Base-by-base conservation (phyloP, 2,797 vertebrate genomes). In the Alectoris magna region DNA sequence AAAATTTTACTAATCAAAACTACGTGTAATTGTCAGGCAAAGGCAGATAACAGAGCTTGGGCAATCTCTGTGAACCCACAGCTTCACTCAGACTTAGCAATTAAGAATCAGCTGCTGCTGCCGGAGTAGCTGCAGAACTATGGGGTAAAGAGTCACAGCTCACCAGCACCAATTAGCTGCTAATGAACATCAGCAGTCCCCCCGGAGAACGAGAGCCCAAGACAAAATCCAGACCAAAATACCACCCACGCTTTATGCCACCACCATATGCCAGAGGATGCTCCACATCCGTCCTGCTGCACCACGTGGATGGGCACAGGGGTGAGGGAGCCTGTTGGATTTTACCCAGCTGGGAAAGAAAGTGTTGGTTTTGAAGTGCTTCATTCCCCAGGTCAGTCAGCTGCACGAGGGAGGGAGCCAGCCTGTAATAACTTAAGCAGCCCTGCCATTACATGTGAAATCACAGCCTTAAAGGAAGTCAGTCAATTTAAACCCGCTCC, bases 121-220 rank as follows among this genome's bases (percentile, higher is more conserved):
- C 85, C 70, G 48, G 85, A 87, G 86, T 66, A 84, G 71, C 90
- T 88, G 77, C 8, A 22, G 69, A 92, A 92, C 90, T 38, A 53
- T 26, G 83, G 85, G 90, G 90, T 63, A 16, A 69, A 73, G 91
- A 93, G 90, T 84, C 94, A 93, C 87, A 88, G 91, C 94, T 91
- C 92, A 1, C 81, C 92, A 93, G 92, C 69, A 83, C 91, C 94
- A 96, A 96, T 95, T 96, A 96, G 92, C 69, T 36, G 72, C 87
- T 96, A 96, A 96, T 95, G 96, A 96, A 95, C 92, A 95, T 96
- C 88, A 91, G 88, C 93, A 74, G 91, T 91, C 72, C 84, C 88
- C 78, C 58, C 0, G 58, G 87, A 90, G 87, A 87, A 48, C 10
- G 49, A 87, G 81, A 93, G 64, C 51, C 10, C 17, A 60, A 89